Evolutionary conservation across 1,140 invertebrate genomes (phyloP), one percentile per base, ranked within the genome.

Genomic region (Drosophila prosaltans): DNA sequence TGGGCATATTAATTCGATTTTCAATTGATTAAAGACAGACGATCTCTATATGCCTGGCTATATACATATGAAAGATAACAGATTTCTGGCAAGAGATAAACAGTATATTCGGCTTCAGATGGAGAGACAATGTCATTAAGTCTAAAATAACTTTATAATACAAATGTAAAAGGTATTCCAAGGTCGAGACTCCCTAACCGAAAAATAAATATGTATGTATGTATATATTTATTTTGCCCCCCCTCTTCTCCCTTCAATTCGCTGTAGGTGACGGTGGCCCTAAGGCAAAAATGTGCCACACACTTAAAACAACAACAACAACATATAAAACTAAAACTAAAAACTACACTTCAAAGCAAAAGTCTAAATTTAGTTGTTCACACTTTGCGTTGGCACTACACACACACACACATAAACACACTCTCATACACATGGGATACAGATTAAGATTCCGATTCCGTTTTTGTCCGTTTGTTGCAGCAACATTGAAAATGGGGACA

Each of bases 291-390:
- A 51, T 51, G 45, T 51, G 45, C 58, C 55, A 65, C 65, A 39
- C 60, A 65, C 36, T 58, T 36, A 63, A 39, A 60, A 59, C 16
- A 51, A 60, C 28, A 40, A 32, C 3, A 36, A 36, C 32, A 36
- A 65, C 36, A 51, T 51, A 54, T 43, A 55, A 26, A 65, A 62
- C 65, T 57, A 58, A 78, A 74, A 80, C 55, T 60, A 72, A 65
- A 67, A 66, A 73, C 41, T 63, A 77, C 75, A 74, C 78, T 74
- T 80, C 69, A 82, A 88, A 83, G 82, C 81, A 69, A 64, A 26
- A 51, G 45, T 86, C 82, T 86, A 86, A 88, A 80, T 86, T 80
- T 86, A 86, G 76, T 70, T 39, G 59, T 79, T 88, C 83, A 83
- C 80, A 88, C 82, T 86, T 82, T 80, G 82, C 82, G 82, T 86